phyloP scores from a whole-genome alignment of 2,888 invertebrate species.

The Thumatha senex region DNA sequence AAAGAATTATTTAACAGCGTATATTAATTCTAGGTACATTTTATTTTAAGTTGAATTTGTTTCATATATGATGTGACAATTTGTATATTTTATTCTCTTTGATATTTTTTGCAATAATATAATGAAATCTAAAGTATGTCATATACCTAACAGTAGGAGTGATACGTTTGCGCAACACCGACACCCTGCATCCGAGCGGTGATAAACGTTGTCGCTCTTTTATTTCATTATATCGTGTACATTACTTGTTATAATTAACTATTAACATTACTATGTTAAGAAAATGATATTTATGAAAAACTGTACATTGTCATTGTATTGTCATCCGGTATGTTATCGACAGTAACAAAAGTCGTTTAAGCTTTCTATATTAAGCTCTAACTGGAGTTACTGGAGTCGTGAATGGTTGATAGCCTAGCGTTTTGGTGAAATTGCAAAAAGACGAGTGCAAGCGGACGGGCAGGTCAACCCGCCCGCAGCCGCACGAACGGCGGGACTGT shows the following conservation, averaged over 20 bases:
- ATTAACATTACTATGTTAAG: constrained; percentile 21
- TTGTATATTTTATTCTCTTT: not conserved
- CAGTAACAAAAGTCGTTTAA: no score
- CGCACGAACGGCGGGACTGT: constrained; percentile 36
- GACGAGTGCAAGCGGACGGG: constrained; percentile 63
- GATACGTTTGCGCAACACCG: constrained; percentile 75
- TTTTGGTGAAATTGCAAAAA: constrained; percentile 75
- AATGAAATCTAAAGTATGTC: constrained; percentile 8
- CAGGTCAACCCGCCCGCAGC: constrained; percentile 51
- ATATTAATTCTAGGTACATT: not conserved
- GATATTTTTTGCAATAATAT: not conserved
- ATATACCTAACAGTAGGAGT: constrained; percentile 35
- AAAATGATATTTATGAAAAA: not conserved
- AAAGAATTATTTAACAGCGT: no score
- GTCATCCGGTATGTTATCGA: no score
- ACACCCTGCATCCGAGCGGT: constrained; percentile 73
- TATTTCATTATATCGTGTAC: constrained; percentile 41
- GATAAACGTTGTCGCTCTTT: constrained; percentile 81
- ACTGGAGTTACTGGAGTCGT: constrained; percentile 2
- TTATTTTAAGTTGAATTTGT: not conserved
- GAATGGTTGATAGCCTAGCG: constrained; percentile 40
- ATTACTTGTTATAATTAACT: constrained; percentile 9
- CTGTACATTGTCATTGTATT: no score
- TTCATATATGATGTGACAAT: no score
- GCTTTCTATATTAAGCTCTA: not conserved